Percentiles rank a stretch among this genome's conserved stretches.
Conservation (phyloP, 2,113 vertebrate species). For the Petroica traversi region DNA sequence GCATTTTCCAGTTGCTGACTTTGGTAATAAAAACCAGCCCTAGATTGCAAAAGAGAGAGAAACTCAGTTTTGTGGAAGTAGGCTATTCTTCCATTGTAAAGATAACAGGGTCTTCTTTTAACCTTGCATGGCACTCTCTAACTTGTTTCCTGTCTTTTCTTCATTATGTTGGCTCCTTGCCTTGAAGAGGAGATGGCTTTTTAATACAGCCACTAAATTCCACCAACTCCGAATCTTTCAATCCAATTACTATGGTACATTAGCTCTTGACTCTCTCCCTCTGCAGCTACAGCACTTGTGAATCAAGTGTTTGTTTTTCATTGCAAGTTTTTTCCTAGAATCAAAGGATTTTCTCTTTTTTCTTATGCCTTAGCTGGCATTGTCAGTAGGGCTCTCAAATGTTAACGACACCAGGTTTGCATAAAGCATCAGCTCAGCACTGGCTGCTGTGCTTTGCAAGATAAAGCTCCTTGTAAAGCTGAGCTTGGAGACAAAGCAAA, state of each 20-base stretch:
- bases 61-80: slow-evolving; percentile 6
- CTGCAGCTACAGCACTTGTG: slow-evolving; percentile 40
- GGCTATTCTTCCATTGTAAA: slow-evolving; percentile 16
- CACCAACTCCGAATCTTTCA: slow-evolving; percentile 62
- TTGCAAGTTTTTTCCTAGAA: slow-evolving; percentile 12
- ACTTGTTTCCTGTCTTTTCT: slow-evolving; percentile 62
- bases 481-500: background rate
- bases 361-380: background rate
- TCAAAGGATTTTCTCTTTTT: slow-evolving; percentile 1
- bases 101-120: slow-evolving; percentile 28
- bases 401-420: background rate
- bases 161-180: slow-evolving; percentile 46
- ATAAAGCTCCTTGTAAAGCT: background rate
- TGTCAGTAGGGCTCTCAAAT: background rate
- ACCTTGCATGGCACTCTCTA: background rate
- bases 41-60: background rate
- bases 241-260: slow-evolving; percentile 80
- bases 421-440: background rate
- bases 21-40: slow-evolving; percentile 22
- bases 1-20: slow-evolving; percentile 42
- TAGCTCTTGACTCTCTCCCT: slow-evolving; percentile 64
- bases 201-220: slow-evolving; percentile 77
- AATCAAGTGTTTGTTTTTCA: slow-evolving; percentile 56
- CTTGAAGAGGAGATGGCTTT: slow-evolving; percentile 56
- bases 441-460: background rate